Conservation (phyloP, 2,113 vertebrate genomes). For the Engystomops pustulosus region DNA sequence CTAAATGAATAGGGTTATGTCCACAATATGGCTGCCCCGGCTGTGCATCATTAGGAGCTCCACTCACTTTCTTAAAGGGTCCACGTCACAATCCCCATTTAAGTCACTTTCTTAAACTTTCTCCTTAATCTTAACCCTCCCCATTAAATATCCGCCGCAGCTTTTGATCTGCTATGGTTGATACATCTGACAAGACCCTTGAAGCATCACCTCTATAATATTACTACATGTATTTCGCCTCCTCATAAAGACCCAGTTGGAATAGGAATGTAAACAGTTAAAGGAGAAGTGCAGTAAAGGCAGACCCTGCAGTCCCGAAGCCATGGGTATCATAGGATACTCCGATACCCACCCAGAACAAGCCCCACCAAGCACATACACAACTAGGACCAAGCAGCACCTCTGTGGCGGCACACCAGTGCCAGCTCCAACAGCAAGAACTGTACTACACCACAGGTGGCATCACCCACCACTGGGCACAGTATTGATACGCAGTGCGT, state of each 20-base stretch:
- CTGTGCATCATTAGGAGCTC: too few species aligned
- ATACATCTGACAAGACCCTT: background rate
- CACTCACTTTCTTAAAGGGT: background rate
- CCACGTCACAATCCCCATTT: background rate
- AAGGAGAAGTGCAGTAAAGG: conserved; percentile 4
- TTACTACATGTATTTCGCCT: background rate
- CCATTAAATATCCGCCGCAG: background rate
- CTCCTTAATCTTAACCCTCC: background rate
- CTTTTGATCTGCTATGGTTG: background rate
- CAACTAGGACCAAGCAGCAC: background rate
- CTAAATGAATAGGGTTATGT: background rate
- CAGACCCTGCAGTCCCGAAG: conserved; percentile 18
- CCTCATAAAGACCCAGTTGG: background rate
- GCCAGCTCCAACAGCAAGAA: background rate
- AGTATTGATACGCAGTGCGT: background rate
- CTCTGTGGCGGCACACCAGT: conserved; percentile 29
- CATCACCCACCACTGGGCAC: background rate
- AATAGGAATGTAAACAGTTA: conserved; percentile 39
- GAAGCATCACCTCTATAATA: background rate
- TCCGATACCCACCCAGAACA: too few species aligned
- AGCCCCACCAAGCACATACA: conserved; percentile 8
- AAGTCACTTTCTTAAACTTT: conserved; percentile 30
- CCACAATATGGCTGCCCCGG: conserved; percentile 1
- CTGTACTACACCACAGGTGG: background rate
- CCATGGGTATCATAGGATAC: background rate